These are phyloP conservation scores for Zaprionus camerounensis DNA, from an alignment of 1,140 invertebrate species.

Conservation along the genomic window DNA sequence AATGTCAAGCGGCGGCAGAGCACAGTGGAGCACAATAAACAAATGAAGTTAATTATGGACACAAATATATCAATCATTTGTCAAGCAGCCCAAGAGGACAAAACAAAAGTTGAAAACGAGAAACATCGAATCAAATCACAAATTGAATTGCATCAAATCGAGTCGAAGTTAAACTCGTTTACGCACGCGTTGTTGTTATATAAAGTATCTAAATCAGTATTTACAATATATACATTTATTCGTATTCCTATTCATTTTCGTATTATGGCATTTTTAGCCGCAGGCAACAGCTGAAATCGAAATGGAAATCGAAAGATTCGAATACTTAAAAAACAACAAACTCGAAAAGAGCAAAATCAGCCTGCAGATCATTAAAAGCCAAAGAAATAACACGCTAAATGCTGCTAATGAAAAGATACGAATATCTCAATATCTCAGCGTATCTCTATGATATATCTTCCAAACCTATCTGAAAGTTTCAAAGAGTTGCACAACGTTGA, in stretches of 20 bases:
- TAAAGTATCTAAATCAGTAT: slow-evolving; percentile 55
- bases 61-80: slow-evolving; percentile 68
- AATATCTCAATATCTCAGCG: slow-evolving; percentile 7
- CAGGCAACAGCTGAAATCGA: slow-evolving; percentile 29
- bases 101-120: slow-evolving; percentile 45
- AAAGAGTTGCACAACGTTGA: slow-evolving; percentile 22
- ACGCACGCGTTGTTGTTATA: slow-evolving; percentile 52
- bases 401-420: slow-evolving; percentile 43
- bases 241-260: slow-evolving; percentile 27
- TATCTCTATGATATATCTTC: slow-evolving; percentile 16
- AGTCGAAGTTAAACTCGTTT: slow-evolving; percentile 50
- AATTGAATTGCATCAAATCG: neutral
- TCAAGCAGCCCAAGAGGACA: slow-evolving; percentile 41
- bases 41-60: slow-evolving; percentile 61
- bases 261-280: slow-evolving; percentile 32
- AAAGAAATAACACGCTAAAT: slow-evolving; percentile 38
- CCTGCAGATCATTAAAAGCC: slow-evolving; percentile 55
- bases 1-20: slow-evolving; percentile 44
- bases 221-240: slow-evolving; percentile 30
- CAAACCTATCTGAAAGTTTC: slow-evolving; percentile 29
- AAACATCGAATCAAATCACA: slow-evolving; percentile 33
- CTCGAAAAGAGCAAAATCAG: slow-evolving; percentile 7
- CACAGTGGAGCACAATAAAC: slow-evolving; percentile 30
- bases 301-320: slow-evolving; percentile 43
- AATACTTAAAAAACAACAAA: neutral